Percentiles rank a stretch among this genome's conserved stretches.
phyloP scores from a whole-genome alignment of 2,888 invertebrate species.

The Hylaea fasciaria region DNA sequence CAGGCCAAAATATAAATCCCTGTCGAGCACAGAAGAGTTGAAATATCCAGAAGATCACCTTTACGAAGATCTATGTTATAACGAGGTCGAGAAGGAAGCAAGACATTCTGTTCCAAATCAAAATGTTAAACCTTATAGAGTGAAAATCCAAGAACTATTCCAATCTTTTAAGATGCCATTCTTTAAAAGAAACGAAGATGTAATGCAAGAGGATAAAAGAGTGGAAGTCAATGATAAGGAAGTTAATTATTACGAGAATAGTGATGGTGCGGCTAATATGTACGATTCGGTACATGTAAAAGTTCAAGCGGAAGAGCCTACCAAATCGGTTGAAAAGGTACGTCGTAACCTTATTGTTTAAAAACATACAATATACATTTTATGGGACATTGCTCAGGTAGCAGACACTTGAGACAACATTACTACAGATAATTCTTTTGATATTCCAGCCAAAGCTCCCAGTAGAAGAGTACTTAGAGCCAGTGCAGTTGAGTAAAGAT shows the following conservation, averaged over 20 bases:
- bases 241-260: constrained; percentile 61
- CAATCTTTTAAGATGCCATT: constrained; percentile 75
- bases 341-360: neutral
- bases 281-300: constrained; percentile 73
- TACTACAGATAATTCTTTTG: neutral
- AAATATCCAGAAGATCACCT: constrained; percentile 72
- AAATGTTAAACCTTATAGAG: constrained; percentile 64
- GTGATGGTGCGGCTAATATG: constrained; percentile 65
- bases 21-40: constrained; percentile 62
- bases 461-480: constrained; percentile 80
- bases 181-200: constrained; percentile 63
- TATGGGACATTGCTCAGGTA: neutral
- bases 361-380: neutral
- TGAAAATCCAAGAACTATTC: constrained; percentile 75
- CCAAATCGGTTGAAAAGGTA: constrained; percentile 29
- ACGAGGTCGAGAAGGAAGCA: constrained; percentile 56
- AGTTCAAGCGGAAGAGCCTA: constrained; percentile 17
- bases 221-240: constrained; percentile 46
- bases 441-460: constrained; percentile 51
- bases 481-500: constrained; percentile 68
- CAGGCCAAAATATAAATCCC: constrained; percentile 68
- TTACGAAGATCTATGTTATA: constrained; percentile 77
- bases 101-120: constrained; percentile 33
- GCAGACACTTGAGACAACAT: neutral
- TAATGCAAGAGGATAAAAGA: constrained; percentile 41